phyloP scores from a whole-genome alignment of 2,888 invertebrate genomes.

The Nomada goodeniana region DNA sequence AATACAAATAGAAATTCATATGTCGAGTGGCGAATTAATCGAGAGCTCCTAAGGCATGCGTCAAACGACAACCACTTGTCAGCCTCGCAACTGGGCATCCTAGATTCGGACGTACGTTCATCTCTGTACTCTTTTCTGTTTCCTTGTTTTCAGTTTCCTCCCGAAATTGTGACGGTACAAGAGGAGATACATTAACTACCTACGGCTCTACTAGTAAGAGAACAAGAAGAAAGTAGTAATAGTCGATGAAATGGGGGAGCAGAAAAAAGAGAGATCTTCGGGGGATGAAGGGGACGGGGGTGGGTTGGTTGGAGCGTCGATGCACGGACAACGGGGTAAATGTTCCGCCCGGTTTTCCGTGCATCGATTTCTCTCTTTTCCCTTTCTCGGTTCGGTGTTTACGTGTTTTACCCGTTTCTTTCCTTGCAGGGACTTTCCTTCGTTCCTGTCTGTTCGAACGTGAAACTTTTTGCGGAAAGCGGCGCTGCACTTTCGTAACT shows the following conservation, averaged over 20 bases:
- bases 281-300: neutral
- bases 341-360: constrained; percentile 16
- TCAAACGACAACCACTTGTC: constrained; percentile 40
- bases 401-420: constrained; percentile 62
- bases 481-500: constrained; percentile 55
- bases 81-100: constrained; percentile 78
- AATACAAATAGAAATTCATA: neutral
- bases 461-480: constrained; percentile 53
- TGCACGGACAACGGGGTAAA: constrained; percentile 9
- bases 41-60: neutral
- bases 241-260: constrained; percentile 54
- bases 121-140: constrained; percentile 56
- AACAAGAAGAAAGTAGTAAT: constrained; percentile 40
- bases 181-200: constrained; percentile 52
- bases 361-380: constrained; percentile 55
- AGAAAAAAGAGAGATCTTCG: constrained; percentile 67
- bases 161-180: constrained; percentile 55
- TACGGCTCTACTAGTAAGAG: constrained; percentile 54
- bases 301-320: neutral
- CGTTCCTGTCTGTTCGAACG: constrained; percentile 66
- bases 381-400: constrained; percentile 55
- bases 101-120: constrained; percentile 79
- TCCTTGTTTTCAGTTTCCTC: constrained; percentile 46
- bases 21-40: neutral
- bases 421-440: constrained; percentile 54